Percentiles rank a stretch among this genome's conserved stretches.
phyloP scores from a whole-genome alignment of 2,888 invertebrate genomes.

The Rhodophaea formosa region DNA sequence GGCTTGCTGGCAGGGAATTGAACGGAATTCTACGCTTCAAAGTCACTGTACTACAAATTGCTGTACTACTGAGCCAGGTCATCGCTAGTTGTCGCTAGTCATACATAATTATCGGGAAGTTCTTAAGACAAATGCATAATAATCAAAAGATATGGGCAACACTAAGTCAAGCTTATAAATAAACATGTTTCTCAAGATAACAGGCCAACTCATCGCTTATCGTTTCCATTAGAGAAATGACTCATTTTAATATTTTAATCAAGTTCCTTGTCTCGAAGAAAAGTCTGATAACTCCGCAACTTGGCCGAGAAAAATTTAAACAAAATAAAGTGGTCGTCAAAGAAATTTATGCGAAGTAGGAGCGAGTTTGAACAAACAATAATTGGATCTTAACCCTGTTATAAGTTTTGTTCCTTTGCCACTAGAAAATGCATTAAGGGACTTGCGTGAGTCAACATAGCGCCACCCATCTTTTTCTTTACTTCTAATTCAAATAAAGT shows the following conservation, averaged over 20 bases:
- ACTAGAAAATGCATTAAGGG: neutral
- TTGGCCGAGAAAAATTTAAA: neutral
- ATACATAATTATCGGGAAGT: too few species aligned
- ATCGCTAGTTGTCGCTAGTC: too few species aligned
- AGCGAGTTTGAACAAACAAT: neutral
- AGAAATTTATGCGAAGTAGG: neutral
- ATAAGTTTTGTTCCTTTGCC: neutral
- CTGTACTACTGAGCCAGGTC: too few species aligned
- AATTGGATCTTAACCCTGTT: slow-evolving; percentile 9
- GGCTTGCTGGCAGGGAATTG: too few species aligned
- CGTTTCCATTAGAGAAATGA: neutral
- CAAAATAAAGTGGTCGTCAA: slow-evolving; percentile 2
- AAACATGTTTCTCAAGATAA: neutral
- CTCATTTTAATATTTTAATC: neutral
- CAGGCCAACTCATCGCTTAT: neutral
- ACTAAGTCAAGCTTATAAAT: neutral
- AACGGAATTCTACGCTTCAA: too few species aligned
- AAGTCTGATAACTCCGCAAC: neutral
- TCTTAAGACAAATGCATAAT: too few species aligned
- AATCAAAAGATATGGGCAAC: too few species aligned
- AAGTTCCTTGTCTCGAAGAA: neutral
- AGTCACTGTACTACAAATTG: too few species aligned
- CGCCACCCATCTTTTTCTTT: too few species aligned
- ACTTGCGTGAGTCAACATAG: too few species aligned
- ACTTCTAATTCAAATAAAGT: too few species aligned